Evolutionary conservation across 2,797 vertebrate species (phyloP).

Genomic region (Phyllotis vaccarum): DNA sequence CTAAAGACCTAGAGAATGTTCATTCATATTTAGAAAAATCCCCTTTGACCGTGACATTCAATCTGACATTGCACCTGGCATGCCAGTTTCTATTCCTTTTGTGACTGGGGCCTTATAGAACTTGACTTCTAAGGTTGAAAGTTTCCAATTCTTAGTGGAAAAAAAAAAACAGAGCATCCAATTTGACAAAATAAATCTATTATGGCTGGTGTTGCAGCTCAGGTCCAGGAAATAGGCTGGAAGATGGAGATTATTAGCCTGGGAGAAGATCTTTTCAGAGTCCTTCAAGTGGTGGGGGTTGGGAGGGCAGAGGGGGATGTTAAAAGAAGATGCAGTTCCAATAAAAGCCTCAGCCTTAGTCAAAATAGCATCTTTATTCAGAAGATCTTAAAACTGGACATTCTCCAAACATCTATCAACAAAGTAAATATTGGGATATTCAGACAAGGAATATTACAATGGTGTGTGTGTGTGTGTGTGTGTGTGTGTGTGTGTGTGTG

Average conservation of each 20-base stretch:
- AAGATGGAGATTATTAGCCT: neutral
- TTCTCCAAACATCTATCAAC: neutral
- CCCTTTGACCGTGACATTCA: constrained; percentile 49
- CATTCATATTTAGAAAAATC: constrained; percentile 51
- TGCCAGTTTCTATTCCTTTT: neutral
- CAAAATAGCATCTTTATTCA: neutral
- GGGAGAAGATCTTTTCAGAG: neutral
- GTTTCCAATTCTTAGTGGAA: constrained; percentile 33
- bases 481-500: neutral
- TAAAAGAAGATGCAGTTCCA: neutral
- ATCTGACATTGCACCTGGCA: constrained; percentile 18
- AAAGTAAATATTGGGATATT: neutral
- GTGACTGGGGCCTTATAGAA: neutral
- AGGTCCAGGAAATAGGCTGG: neutral
- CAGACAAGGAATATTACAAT: neutral
- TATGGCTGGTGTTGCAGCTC: neutral
- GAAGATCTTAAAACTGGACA: neutral
- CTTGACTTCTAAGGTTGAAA: constrained; percentile 17
- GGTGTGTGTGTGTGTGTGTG: neutral
- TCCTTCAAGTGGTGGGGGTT: neutral
- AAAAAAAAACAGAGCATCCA: constrained; percentile 23
- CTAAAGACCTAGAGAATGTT: constrained; percentile 49
- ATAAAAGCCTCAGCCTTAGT: neutral
- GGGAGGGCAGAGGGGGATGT: neutral
- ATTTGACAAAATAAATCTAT: neutral